Conservation (phyloP, 2,888 invertebrate genomes). For the Leucophenga maculata region DNA sequence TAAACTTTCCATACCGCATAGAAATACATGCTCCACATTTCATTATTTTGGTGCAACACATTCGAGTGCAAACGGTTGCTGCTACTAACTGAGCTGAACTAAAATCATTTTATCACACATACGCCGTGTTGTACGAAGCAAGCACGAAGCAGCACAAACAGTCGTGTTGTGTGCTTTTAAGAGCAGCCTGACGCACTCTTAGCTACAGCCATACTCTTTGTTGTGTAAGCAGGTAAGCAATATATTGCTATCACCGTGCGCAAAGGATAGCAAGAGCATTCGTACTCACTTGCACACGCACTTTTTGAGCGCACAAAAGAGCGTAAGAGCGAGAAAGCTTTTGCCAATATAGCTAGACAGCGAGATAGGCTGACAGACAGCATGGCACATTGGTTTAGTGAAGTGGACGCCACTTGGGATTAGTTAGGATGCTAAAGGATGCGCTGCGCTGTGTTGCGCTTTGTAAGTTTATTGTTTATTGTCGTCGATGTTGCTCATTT, state of each 20-base stretch:
- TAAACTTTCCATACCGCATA: slow-evolving; percentile 31
- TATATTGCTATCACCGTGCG: slow-evolving; percentile 59
- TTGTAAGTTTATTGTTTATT: neutral
- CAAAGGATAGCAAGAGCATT: slow-evolving; percentile 34
- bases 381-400: too few relatives aligned
- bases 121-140: neutral
- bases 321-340: slow-evolving; percentile 7
- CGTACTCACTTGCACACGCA: slow-evolving; percentile 46
- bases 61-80: neutral
- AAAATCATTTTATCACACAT: neutral
- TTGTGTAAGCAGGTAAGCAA: slow-evolving; percentile 37
- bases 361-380: neutral
- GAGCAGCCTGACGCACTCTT: slow-evolving; percentile 45
- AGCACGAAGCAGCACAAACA: neutral
- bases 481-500: neutral
- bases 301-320: slow-evolving; percentile 9
- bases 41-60: neutral
- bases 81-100: neutral
- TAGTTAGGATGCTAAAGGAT: too few relatives aligned
- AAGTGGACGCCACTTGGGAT: too few relatives aligned
- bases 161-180: slow-evolving; percentile 44
- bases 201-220: slow-evolving; percentile 41
- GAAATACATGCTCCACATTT: slow-evolving; percentile 19
- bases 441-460: neutral
- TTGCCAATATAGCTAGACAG: neutral